Percentiles rank a stretch among this genome's conserved stretches.
Evolutionary conservation across 1,140 invertebrate species (phyloP).

Genomic region (Brachionus koreanus): DNA sequence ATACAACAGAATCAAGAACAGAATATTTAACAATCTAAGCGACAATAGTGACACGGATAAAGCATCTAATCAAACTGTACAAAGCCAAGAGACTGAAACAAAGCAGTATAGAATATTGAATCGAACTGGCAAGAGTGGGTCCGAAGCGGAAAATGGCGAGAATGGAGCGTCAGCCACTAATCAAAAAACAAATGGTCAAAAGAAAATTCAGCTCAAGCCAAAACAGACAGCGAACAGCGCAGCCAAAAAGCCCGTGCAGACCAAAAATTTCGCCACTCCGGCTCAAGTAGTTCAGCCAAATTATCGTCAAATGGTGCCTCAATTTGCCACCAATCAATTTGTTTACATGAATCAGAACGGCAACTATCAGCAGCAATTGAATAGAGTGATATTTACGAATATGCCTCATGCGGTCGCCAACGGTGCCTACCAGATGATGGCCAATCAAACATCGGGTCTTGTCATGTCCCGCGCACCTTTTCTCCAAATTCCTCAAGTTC

Average conservation of each 20-base stretch:
- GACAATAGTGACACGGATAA: neutral
- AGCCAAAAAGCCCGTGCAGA: neutral
- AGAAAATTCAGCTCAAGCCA: neutral
- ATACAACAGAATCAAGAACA: slow-evolving; percentile 21
- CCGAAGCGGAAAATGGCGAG: neutral
- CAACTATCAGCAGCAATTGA: neutral
- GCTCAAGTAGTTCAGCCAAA: neutral
- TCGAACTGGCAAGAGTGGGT: neutral
- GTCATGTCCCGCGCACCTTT: neutral
- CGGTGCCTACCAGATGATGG: neutral
- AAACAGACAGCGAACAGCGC: neutral
- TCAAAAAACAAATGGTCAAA: neutral
- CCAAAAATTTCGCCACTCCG: neutral
- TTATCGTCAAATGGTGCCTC: neutral
- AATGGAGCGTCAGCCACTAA: neutral
- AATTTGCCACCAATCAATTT: neutral
- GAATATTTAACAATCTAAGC: slow-evolving; percentile 21
- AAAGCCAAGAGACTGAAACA: neutral
- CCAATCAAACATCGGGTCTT: neutral
- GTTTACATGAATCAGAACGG: neutral
- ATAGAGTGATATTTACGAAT: neutral
- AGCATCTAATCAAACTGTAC: neutral
- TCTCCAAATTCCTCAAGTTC: neutral
- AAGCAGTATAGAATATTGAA: slow-evolving; percentile 25
- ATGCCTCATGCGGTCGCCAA: neutral